Evolutionary conservation across 53 echinoderm and acorn worm species (phyloP).

Genomic region (Astropecten irregularis): DNA sequence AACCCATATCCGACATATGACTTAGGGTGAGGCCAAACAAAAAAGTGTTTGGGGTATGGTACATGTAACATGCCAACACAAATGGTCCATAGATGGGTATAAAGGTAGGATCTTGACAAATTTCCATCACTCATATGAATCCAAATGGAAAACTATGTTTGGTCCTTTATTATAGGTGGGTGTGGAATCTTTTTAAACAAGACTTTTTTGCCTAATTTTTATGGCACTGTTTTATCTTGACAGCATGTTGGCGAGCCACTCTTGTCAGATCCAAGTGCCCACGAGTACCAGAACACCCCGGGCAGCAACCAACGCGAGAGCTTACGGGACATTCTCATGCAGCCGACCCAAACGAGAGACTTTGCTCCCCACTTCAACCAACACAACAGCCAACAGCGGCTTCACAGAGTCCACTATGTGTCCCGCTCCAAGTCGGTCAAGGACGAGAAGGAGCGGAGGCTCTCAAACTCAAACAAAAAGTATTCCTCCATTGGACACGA

Average conservation of each 20-base stretch:
- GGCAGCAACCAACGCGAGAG: slow-evolving; percentile 70
- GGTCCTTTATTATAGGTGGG: too few species aligned
- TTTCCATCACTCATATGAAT: too few species aligned
- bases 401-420: slow-evolving; percentile 93
- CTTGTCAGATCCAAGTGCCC: slow-evolving; percentile 61
- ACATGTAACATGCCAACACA: too few species aligned
- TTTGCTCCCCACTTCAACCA: slow-evolving; percentile 56
- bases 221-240: slow-evolving; percentile 17
- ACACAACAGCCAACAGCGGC: slow-evolving; percentile 84
- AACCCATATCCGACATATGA: too few species aligned
- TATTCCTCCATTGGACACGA: slow-evolving; percentile 53
- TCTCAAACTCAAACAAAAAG: slow-evolving; percentile 60
- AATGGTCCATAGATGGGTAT: too few species aligned
- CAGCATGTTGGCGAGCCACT: slow-evolving; percentile 78
- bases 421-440: slow-evolving; percentile 64
- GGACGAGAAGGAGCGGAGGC: slow-evolving; percentile 44
- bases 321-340: slow-evolving; percentile 73
- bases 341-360: slow-evolving; percentile 72
- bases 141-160: too few species aligned
- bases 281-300: slow-evolving; percentile 84
- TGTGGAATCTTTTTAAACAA: too few species aligned
- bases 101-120: too few species aligned
- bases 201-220: too few species aligned
- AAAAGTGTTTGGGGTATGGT: too few species aligned
- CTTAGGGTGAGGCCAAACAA: too few species aligned